Conservation (phyloP, 2,797 vertebrate genomes). For the Limnodromus scolopaceus region DNA sequence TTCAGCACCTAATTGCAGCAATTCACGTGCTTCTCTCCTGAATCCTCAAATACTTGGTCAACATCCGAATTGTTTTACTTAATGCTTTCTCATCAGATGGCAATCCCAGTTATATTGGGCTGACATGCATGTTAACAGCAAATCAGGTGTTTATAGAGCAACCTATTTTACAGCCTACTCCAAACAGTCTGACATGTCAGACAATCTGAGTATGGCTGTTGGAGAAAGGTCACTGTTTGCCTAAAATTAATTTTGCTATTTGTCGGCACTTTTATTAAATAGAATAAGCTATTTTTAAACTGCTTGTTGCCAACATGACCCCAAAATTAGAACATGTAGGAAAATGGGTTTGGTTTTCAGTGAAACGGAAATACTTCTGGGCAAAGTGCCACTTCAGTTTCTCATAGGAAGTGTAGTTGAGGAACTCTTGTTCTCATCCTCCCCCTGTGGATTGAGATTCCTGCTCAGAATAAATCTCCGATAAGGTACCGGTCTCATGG, state of each 20-base stretch:
- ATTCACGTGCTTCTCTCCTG: neutral
- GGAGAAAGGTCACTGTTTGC: neutral
- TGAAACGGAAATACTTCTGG: conserved; percentile 1
- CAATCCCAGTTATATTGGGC: neutral
- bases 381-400: conserved; percentile 1
- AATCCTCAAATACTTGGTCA: neutral
- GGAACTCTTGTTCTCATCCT: neutral
- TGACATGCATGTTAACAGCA: neutral
- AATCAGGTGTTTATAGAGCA: neutral
- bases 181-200: neutral
- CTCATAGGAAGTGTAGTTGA: conserved; percentile 8
- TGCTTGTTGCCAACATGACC: neutral
- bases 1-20: neutral
- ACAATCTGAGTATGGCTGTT: neutral
- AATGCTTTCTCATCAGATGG: neutral
- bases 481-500: neutral
- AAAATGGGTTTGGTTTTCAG: conserved; percentile 28
- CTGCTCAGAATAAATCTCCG: neutral
- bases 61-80: neutral
- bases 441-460: neutral
- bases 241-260: neutral
- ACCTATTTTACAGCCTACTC: neutral
- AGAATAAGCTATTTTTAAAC: conserved; percentile 21
- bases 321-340: conserved; percentile 27
- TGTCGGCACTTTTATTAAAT: neutral